Conservation (phyloP, 2,113 vertebrate species). For the Vombatus ursinus region DNA sequence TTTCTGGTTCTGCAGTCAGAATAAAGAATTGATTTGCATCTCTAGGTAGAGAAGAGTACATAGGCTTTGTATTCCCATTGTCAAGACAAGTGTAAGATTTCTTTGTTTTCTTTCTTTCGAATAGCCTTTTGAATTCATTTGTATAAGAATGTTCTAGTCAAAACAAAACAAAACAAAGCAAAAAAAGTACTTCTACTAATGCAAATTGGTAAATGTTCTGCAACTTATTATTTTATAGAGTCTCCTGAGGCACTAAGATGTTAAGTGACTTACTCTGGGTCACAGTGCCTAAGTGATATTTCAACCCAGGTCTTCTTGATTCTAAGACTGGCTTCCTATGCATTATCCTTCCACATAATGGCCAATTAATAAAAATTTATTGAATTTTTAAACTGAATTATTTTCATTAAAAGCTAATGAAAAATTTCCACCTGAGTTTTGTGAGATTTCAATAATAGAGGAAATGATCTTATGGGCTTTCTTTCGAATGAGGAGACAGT, state of each 20-base stretch:
- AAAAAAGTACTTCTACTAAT: not conserved
- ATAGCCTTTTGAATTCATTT: not conserved
- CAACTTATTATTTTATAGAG: not conserved
- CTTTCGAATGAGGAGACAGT: not conserved
- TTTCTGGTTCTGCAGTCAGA: slow-evolving; percentile 7
- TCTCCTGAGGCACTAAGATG: not conserved
- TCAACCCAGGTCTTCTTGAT: not conserved
- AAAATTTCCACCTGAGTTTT: slow-evolving; percentile 50
- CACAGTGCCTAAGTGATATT: not conserved
- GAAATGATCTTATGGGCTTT: not conserved
- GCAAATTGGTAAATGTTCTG: not conserved
- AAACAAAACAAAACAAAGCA: not conserved
- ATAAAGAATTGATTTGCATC: slow-evolving; percentile 47
- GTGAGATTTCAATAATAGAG: not conserved
- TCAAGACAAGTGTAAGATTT: not conserved
- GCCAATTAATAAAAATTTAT: not conserved
- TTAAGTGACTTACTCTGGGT: not conserved
- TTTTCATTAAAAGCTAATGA: slow-evolving; percentile 50
- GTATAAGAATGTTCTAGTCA: not conserved
- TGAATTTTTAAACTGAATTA: not conserved
- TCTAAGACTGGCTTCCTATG: not conserved
- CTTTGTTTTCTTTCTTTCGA: not conserved
- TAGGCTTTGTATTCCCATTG: not conserved
- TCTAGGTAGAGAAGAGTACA: not conserved
- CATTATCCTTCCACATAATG: not conserved